Conservation (phyloP, 2,113 vertebrate species). For the Gymnarchus niloticus region DNA sequence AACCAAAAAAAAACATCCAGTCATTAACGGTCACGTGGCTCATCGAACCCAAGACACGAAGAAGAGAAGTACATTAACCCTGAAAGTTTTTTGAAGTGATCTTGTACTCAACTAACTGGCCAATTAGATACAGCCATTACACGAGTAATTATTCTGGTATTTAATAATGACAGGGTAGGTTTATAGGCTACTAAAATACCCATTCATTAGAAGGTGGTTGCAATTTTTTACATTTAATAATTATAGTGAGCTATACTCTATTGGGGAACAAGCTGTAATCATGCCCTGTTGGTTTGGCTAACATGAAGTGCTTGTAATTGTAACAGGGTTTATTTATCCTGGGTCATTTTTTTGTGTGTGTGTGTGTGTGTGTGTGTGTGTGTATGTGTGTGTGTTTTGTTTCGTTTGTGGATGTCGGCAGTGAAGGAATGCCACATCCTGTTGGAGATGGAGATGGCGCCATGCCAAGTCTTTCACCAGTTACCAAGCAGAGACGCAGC, state of each 20-base stretch:
- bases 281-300: background rate
- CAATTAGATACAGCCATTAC: no score
- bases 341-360: constrained; percentile 24
- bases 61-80: background rate
- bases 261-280: no score
- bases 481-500: constrained; percentile 41
- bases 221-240: background rate
- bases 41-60: background rate
- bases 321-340: constrained; percentile 40
- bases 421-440: constrained; percentile 45
- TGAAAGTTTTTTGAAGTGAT: background rate
- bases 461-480: constrained; percentile 38
- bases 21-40: background rate
- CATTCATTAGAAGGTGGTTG: background rate
- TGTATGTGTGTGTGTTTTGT: no score
- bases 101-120: background rate
- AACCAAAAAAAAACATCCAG: background rate
- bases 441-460: constrained; percentile 32
- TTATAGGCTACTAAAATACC: background rate
- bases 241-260: no score
- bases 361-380: no score
- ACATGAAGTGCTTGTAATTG: no score
- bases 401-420: constrained; percentile 36
- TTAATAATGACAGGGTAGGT: background rate
- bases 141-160: no score